Base-by-base conservation (phyloP, 2,797 vertebrate genomes). In the Leptodactylus fallax region DNA sequence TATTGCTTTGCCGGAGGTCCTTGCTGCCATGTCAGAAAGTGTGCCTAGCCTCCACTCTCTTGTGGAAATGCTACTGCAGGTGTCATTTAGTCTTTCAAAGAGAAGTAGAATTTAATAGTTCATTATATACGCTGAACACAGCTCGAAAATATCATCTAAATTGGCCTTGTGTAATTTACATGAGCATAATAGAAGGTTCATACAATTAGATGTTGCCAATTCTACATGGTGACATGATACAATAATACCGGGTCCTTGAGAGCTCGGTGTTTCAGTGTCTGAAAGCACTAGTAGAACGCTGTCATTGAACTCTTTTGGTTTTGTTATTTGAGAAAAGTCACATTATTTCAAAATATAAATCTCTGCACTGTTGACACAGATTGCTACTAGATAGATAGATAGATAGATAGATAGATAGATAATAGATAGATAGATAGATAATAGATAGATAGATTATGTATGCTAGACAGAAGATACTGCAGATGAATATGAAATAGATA, bases 81-180 rank as follows among this genome's bases (percentile, higher is more conserved):
- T 85, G 71, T 51, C 83, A 55, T 61, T 85, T 76, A 76, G 56
- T 60, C 14, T 60, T 77, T 77, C n/a, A 65, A 63, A 78, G 56
- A 77, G 19, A 61, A 85, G 47, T 63, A 65, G 51, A 78, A 45
- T 6, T 23, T 77, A 63, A 63, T 85, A 76, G 55, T 65, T 53
- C 25, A 65, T 82, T 69, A 19, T 25, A 53, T 55, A 69, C 51
- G 23, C 51, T 55, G 16, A 49, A 55, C 81, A 12, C 60, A 47
- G 21, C 45, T 17, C 61, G n/a, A 23, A 23, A 82, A 51, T 17
- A 82, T 23, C 61, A 19, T 16, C 61, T 51, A 67, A 81, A 81
- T 81, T 55, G 23, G 49, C 49, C 63, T 69, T 49, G 61, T 53
- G 60, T 53, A 7, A 69, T 82, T 53, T 82, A 19, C 81, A 69